Evolutionary conservation across 2,888 invertebrate genomes (phyloP).

Genomic region (Oscheius sp.): DNA sequence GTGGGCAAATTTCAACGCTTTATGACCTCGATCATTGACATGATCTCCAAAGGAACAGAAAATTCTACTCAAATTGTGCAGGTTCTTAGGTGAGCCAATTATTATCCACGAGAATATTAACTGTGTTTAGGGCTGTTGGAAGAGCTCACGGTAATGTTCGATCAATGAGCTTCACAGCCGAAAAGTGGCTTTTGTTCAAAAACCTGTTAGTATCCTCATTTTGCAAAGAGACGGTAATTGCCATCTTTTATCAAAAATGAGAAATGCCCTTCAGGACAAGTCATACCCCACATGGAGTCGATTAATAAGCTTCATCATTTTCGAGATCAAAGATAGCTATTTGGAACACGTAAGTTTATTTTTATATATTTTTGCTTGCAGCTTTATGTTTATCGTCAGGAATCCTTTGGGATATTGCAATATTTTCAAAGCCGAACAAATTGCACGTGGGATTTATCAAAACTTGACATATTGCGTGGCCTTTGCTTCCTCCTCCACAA

Average conservation of each 20-base stretch:
- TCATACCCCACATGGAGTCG: constrained; percentile 62
- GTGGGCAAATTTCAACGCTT: constrained; percentile 69
- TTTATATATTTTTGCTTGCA: background rate
- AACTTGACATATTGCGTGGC: constrained; percentile 7
- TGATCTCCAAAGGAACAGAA: constrained; percentile 61
- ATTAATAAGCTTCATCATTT: constrained; percentile 68
- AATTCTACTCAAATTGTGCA: constrained; percentile 54
- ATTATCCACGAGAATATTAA: background rate
- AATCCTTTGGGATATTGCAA: background rate
- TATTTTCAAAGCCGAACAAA: constrained; percentile 1
- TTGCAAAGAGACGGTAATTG: constrained; percentile 44
- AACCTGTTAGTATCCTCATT: constrained; percentile 61
- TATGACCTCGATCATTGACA: constrained; percentile 64
- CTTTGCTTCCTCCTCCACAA: too few species aligned
- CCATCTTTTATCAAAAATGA: background rate
- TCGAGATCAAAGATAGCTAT: constrained; percentile 70
- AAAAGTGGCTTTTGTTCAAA: constrained; percentile 71
- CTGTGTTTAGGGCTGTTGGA: constrained; percentile 62
- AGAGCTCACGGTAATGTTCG: constrained; percentile 69
- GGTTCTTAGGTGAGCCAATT: constrained; percentile 45
- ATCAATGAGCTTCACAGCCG: constrained; percentile 68
- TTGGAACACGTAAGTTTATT: constrained; percentile 62
- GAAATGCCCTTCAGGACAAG: constrained; percentile 51
- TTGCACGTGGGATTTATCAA: constrained; percentile 17
- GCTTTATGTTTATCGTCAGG: background rate